Base-by-base conservation (phyloP, 2,888 invertebrate genomes). In the Drosophila percnosoma region DNA sequence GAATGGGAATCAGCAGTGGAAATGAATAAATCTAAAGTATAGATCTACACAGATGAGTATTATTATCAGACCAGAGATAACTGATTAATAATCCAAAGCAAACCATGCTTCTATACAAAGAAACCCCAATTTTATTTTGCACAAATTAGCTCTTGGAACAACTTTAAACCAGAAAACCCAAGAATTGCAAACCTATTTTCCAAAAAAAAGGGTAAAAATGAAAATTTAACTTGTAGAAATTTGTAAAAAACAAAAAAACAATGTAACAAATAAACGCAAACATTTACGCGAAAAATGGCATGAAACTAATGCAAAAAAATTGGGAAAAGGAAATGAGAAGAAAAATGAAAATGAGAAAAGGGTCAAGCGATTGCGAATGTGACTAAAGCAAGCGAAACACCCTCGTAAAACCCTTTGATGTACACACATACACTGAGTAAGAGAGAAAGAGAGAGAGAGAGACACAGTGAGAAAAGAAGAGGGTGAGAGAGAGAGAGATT, bases 391-490 rank as follows among this genome's bases (percentile, higher is more conserved):
- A 78, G 83, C 81, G 13, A 40, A 57, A 42, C 57, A 57, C 57
- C 87, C 89, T 89, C 67, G 87, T 89, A 89, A 85, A 85, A 85
- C 85, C 89, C 85, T 85, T 85, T 85, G 55, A 84, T 61, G 69
- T 58, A 42, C 45, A 45, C 21, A 34, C 53, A 60, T 4, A 29
- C 49, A 36, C 34, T 40, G 18, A 34, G 18, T 31, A n/a, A 8
- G 29, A 29, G 38, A 21, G 63, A 29, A 40, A 34, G 36, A 24
- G 68, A 53, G 33, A 0, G 68, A 18, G 13, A 1, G 68, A 53
- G 15, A 27, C 7, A 29, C 15, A 2, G 31, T 29, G 36, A 62
- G 34, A 45, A n/a, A 34, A 11, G 29, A n/a, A 6, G 21, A 33
- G 29, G 58, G 27, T 8, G 52, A n/a, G 40, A 24, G 13, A 15